Base-by-base conservation (phyloP, 2,888 invertebrate genomes). In the Chironomus riparius region DNA sequence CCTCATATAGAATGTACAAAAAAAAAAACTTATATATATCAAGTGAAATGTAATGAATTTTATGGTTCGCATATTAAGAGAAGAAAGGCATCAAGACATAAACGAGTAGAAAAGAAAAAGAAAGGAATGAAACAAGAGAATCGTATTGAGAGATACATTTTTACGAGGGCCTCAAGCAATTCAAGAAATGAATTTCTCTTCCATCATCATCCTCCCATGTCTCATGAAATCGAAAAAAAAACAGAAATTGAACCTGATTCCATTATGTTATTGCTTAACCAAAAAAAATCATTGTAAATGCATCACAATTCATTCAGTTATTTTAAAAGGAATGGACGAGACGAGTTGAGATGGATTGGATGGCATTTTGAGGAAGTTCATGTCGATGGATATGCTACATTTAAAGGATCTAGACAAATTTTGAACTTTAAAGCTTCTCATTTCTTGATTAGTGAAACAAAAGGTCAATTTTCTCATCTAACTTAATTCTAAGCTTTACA, bases 181-280 rank as follows among this genome's bases (percentile, higher is more conserved):
- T 71, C 56, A n/a, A 71, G 56, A 21, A 56, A 13, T 38, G 62
- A 73, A 56, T 73, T 73, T 73, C 24, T 38, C 65, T 65, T 65
- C 65, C 21, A 62, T 12, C 62, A 62, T 22, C 21, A 24, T 65
- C 65, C n/a, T 65, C 65, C n/a, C 56, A 56, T 56, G 15, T 56
- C 38, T 56, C 56, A 38, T 62, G 38, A 10, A 48, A n/a, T 61
- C 47, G 47, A 62, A 68, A 15, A 68, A n/a, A 47, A 38, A 38
- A 38, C n/a, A 56, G n/a, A 74, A 68, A 74, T 74, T 74, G 74
- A 74, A 74, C 74, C 74, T 61, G 74, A 74, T 74, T 74, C 38
- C 68, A 74, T 74, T 74, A 68, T 74, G 74, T 74, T 74, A 74
- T 74, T 74, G 74, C 74, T 47, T 21, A 15, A 18, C 15, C 48